A percentile compares a stretch with the other conserved stretches of the same genome.
These are phyloP conservation scores for Cataglyphis altisquamis DNA, from an alignment of 2,888 invertebrate species.

Conservation along the genomic window DNA sequence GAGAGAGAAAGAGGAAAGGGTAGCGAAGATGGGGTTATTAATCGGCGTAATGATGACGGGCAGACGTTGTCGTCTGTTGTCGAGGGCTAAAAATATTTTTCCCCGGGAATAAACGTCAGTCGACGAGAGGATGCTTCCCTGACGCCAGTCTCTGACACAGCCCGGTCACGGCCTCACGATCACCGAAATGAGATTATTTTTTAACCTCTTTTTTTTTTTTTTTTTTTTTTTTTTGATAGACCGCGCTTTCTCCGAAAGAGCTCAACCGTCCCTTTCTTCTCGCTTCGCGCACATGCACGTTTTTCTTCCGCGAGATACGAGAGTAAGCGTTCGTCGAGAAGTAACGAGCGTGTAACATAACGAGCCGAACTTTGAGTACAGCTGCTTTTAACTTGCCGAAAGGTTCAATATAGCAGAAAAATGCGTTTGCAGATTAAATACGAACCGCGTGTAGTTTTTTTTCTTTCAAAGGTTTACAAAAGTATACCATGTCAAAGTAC, in stretches of 20 bases:
- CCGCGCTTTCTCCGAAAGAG: background rate
- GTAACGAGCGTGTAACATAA: conserved; percentile 29
- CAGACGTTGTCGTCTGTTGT: conserved; percentile 56
- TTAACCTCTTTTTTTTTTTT: background rate
- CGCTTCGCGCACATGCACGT: background rate
- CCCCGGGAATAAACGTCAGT: conserved; percentile 64
- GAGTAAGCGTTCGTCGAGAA: conserved; percentile 19
- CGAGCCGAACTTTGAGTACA: background rate
- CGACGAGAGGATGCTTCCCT: conserved; percentile 9
- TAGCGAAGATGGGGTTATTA: conserved; percentile 66
- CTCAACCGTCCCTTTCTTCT: background rate
- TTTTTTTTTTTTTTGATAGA: background rate
- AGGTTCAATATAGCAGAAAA: background rate
- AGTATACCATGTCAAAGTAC: background rate
- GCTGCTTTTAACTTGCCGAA: background rate
- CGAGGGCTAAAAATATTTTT: conserved; percentile 73
- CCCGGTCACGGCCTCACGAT: conserved; percentile 47
- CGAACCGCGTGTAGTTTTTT: background rate
- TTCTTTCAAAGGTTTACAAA: background rate
- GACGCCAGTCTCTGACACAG: conserved; percentile 12
- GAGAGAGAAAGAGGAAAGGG: background rate
- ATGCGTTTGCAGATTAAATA: background rate
- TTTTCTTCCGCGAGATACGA: conserved; percentile 14
- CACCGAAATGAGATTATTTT: conserved; percentile 65
- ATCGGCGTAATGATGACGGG: conserved; percentile 65